Conservation (phyloP, 2,888 invertebrate species). For the Plagodis pulveraria region DNA sequence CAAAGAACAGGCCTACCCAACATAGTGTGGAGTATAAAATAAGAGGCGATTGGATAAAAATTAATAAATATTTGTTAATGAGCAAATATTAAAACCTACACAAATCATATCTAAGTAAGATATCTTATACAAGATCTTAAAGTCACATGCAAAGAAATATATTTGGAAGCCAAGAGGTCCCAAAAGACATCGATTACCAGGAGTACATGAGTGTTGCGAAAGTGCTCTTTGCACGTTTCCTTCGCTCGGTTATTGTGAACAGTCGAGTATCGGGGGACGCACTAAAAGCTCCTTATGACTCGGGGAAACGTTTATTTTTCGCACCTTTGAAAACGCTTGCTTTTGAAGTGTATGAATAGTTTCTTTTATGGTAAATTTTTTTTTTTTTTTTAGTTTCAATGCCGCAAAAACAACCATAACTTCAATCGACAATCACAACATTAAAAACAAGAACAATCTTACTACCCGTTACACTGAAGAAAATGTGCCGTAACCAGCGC, state of each 20-base stretch:
- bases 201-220: slow-evolving; percentile 34
- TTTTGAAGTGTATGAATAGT: no score
- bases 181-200: slow-evolving; percentile 33
- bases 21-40: no score
- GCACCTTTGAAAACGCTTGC: neutral
- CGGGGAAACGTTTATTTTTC: slow-evolving; percentile 14
- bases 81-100: neutral
- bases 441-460: neutral
- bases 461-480: neutral
- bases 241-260: slow-evolving; percentile 15
- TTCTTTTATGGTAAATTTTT: no score
- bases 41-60: no score
- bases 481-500: slow-evolving; percentile 7
- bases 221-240: slow-evolving; percentile 29
- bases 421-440: no score
- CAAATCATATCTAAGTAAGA: no score
- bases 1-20: no score
- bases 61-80: no score
- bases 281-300: slow-evolving; percentile 15
- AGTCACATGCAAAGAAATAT: neutral
- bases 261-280: slow-evolving; percentile 14
- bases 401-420: no score
- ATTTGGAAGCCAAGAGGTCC: slow-evolving; percentile 11
- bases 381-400: no score
- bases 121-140: neutral